Conservation (phyloP, 2,888 invertebrate genomes). For the Drosophila prolongata region DNA sequence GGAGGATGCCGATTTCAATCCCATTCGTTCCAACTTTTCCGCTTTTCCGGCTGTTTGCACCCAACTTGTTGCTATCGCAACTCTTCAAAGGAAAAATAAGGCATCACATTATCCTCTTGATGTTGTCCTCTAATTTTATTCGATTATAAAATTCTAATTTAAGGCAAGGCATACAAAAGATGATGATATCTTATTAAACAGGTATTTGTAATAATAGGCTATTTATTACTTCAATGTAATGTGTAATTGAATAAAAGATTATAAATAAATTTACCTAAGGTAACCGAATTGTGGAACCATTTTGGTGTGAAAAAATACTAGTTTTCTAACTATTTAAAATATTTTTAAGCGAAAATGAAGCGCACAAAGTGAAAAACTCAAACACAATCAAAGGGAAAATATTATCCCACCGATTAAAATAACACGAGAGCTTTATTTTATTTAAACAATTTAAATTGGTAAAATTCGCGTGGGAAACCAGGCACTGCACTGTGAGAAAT, state of each 20-base stretch:
- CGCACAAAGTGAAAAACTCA: constrained; percentile 21
- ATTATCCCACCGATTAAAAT: constrained; percentile 30
- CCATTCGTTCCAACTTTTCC: constrained; percentile 30
- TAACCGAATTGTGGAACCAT: not conserved
- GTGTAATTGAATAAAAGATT: not conserved
- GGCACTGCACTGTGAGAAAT: constrained; percentile 81
- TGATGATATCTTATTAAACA: no score
- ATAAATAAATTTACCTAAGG: no score
- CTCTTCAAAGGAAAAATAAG: constrained; percentile 19
- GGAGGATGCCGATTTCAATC: constrained; percentile 27
- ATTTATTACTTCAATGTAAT: no score
- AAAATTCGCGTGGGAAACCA: constrained; percentile 3
- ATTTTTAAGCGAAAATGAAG: constrained; percentile 10
- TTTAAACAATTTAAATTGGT: constrained; percentile 1
- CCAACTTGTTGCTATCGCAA: constrained; percentile 41
- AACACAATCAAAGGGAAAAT: constrained; percentile 7
- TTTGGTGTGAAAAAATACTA: not conserved
- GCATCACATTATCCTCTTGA: constrained; percentile 9
- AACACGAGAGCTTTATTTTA: constrained; percentile 3
- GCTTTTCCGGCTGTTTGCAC: constrained; percentile 12
- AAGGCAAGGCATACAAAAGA: no score
- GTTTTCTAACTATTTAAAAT: not conserved
- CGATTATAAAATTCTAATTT: not conserved
- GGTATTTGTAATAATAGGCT: no score
- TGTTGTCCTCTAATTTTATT: not conserved